Evolutionary conservation across 2,113 vertebrate genomes (phyloP).

Genomic region (Psammodynastes pulverulentus): DNA sequence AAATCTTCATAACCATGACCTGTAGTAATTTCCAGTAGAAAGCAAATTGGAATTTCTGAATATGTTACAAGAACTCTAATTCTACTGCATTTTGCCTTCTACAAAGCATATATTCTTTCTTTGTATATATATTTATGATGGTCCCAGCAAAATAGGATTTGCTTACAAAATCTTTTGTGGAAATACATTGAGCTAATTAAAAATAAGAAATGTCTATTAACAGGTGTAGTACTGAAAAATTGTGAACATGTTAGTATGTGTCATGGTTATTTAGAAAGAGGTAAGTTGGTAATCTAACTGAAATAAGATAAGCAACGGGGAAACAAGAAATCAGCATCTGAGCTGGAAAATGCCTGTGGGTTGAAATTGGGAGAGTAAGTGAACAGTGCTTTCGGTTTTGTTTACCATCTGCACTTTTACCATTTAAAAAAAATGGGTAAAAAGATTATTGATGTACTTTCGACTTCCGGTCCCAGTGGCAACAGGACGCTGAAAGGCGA

Average conservation of each 20-base stretch:
- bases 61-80: conserved; percentile 47
- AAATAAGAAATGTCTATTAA: not conserved
- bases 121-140: not conserved
- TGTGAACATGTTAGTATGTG: not conserved
- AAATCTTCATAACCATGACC: conserved; percentile 47
- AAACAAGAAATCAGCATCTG: not conserved
- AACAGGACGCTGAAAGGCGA: too few relatives aligned
- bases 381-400: not conserved
- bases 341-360: not conserved
- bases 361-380: not conserved
- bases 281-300: not conserved
- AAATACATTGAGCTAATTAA: not conserved
- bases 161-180: not conserved
- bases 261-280: not conserved
- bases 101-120: not conserved
- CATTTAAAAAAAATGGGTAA: not conserved
- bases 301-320: not conserved
- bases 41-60: conserved; percentile 32
- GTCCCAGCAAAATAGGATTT: not conserved
- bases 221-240: not conserved
- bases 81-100: conserved; percentile 20
- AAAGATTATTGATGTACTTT: too few relatives aligned
- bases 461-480: too few relatives aligned
- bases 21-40: conserved; percentile 49
- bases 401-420: not conserved